Base-by-base conservation (phyloP, 2,113 vertebrate genomes). In the Forbesichthys papilliferus region DNA sequence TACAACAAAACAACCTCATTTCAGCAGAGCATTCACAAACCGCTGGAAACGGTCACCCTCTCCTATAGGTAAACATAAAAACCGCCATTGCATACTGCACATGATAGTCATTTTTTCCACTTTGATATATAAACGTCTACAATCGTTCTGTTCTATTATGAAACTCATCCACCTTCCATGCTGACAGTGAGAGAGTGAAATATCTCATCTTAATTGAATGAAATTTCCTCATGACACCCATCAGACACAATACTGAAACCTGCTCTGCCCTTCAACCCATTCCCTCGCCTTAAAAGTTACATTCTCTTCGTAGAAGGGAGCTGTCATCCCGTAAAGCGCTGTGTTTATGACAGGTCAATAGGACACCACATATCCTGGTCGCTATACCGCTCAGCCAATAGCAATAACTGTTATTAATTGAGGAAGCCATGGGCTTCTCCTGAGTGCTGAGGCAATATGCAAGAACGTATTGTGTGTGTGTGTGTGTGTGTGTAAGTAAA, bases 331-430 rank as follows among this genome's bases (percentile, higher is more conserved):
- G 69, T 77, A 66, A 75, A 81, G 55, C 47, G 56, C 36, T 71
- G 66, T 73, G 74, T 82, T 84, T 82, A 85, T 79, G 64, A 69
- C 51, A 6, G 74, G 75, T 79, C 76, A 84, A 75, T 69, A 69
- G 74, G 48, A 71, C 63, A 64, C 64, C 36, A 74, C 74, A 69
- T 77, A 83, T 68, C 62, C 69, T 77, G 60, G 49, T 85, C 76
- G 74, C 68, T 18, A 3, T 27, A 59, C 63, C 75, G 49, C 74
- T 66, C 61, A 69, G 69, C 83, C 88, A 85, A 82, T 78, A 87
- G 77, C 77, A 76, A 90, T 88, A 84, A 81, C 69, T 62, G 52
- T 86, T 87, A 86, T 84, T 86, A 89, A 88, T 85, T 80, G 67
- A 51, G 2, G 64, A 82, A 80, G 83, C 74, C 46, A 57, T n/a